phyloP scores from a whole-genome alignment of 2,113 vertebrate genomes.

The Pimephales promelas region DNA sequence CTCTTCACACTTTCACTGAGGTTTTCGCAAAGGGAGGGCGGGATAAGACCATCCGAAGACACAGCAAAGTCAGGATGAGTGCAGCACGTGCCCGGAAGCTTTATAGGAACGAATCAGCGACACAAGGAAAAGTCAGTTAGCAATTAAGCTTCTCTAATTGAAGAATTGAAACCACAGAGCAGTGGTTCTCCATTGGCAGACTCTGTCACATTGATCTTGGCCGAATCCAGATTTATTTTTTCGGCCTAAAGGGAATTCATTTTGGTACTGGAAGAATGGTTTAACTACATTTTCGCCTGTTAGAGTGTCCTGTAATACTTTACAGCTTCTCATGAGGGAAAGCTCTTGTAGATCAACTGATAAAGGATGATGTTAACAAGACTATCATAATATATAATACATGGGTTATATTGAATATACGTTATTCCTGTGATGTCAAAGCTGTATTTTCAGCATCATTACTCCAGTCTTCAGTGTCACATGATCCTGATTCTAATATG shows the following conservation, averaged over 20 bases:
- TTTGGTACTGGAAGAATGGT: background rate
- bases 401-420: too few species aligned
- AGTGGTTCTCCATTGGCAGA: background rate
- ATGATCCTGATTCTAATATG: too few species aligned
- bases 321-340: background rate
- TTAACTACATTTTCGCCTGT: background rate
- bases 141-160: background rate
- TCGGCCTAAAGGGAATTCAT: background rate
- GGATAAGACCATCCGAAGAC: background rate
- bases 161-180: background rate
- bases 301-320: background rate
- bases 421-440: too few species aligned
- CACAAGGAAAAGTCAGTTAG: background rate
- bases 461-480: too few species aligned
- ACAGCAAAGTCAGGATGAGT: background rate
- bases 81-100: background rate
- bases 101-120: background rate
- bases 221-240: background rate
- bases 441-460: too few species aligned
- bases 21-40: background rate
- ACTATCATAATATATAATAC: too few species aligned
- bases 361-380: background rate
- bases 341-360: background rate
- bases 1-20: slow-evolving; percentile 15
- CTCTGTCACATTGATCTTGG: slow-evolving; percentile 8